Evolutionary conservation across 2,113 vertebrate genomes (phyloP), one percentile per base, ranked within the genome.

Genomic region (Vidua chalybeata): DNA sequence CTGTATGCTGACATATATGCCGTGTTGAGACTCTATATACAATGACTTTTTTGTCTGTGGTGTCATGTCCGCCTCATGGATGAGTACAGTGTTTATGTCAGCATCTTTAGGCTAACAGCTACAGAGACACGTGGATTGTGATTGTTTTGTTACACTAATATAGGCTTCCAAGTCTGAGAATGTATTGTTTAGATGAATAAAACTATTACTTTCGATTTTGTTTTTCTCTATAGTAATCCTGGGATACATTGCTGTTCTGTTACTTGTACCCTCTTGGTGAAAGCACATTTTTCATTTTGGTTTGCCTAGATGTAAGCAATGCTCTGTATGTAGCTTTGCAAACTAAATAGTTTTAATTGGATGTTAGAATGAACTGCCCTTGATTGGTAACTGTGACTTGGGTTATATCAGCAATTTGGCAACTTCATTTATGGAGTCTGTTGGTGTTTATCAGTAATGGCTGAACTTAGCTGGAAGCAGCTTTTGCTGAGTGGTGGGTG

Each of bases 41-140:
- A 96, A 97, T 90, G 90, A 49, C 52, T 67, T 78, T 90, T 93
- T 92, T 96, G 94, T 95, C 83, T 77, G 19, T 80, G 64, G 59
- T 91, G 63, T 91, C 59, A 69, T 77, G 54, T 86, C 82, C 5
- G 13, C 88, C 84, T 91, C 81, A 72, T 68, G 77, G 74, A 64
- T 87, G 37, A 76, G 66, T 39, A 19, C 77, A 89, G 35, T 62
- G 67, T 93, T 96, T 93, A 51, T 17, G 2, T 91, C 90, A 85
- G 56, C 66, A 56, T 91, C 80, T 84, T 91, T 73, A 91, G 87
- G 66, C 59, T 62, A 54, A 45, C 0, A 8, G 26, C 51, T 64
- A 15, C 41, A 51, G 69, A 72, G 61, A 58, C n/a, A 54, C 8
- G 12, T 28, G 64, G 41, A 24, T 68, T 67, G 22, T 76, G 35